phyloP scores from a whole-genome alignment of 2,113 vertebrate species.

The Sorex araneus region DNA sequence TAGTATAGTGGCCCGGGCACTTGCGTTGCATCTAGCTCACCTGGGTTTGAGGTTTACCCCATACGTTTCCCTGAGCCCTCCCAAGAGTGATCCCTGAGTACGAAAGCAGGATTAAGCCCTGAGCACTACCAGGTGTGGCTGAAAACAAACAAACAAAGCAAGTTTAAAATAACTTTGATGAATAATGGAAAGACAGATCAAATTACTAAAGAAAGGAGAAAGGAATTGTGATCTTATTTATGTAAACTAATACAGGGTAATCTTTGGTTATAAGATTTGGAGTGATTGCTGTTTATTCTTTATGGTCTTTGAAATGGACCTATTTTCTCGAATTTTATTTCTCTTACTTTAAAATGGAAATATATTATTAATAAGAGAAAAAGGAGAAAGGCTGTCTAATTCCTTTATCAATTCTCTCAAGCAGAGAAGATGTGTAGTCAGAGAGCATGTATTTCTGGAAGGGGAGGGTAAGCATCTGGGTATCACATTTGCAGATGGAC shows the following conservation, averaged over 20 bases:
- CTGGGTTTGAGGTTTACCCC: too few relatives aligned
- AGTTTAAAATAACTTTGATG: slow-evolving; percentile 21
- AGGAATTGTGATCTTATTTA: not conserved
- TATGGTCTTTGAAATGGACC: not conserved
- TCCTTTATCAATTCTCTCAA: slow-evolving; percentile 19
- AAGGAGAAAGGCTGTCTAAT: not conserved
- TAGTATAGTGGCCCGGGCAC: not conserved
- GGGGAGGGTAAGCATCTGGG: slow-evolving; percentile 25
- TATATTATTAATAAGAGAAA: not conserved
- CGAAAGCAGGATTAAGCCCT: too few relatives aligned
- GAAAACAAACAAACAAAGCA: too few relatives aligned
- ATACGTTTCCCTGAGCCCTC: too few relatives aligned
- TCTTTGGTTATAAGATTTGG: not conserved
- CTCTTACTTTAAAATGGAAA: slow-evolving; percentile 8
- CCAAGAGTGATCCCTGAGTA: too few relatives aligned
- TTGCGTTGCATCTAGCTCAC: too few relatives aligned
- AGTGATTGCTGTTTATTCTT: not conserved
- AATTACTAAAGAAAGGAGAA: not conserved
- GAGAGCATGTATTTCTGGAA: not conserved
- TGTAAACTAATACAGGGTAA: not conserved
- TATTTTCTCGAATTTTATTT: not conserved
- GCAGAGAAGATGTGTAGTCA: not conserved
- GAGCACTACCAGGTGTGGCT: too few relatives aligned
- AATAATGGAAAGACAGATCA: not conserved
- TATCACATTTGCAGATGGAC: slow-evolving; percentile 74